Evolutionary conservation across 1,140 invertebrate species (phyloP), one percentile per base, ranked within the genome.

Genomic region (Olivierus martensii): DNA sequence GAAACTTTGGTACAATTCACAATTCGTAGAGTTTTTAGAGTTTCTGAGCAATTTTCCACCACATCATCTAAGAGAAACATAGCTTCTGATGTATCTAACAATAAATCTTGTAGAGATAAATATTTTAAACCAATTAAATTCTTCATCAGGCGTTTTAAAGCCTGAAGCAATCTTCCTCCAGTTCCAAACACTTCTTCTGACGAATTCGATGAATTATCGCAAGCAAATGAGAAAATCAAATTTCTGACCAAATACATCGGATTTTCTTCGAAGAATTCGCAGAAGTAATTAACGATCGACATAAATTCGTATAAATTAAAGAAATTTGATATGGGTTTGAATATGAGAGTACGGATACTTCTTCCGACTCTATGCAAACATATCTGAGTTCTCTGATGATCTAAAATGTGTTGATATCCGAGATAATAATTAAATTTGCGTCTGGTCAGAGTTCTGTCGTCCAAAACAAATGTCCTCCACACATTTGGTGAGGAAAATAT

Each of bases 231-330:
- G 61, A 87, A 88, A 56, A 81, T 78, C 7, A 70, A 68, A 4
- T 61, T 65, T 38, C 62, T 57, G 2, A 72, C 47, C 15, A 60
- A 49, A 2, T 61, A 56, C 61, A 72, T 62, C 1, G 64, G 65
- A 28, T 60, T 58, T 12, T 59, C 55, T 11, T 67, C 65, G 42
- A 63, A 68, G 17, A 64, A 65, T 61, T 83, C 80, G 2, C 75
- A 75, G 57, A 80, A 84, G 74, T 79, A 87, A 3, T 79, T 81
- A 41, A 83, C 64, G 72, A 86, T 78, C 36, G 81, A 83, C 78
- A 87, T 84, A 61, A 87, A 87, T 66, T 87, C 83, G 61, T 82
- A 87, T 3, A 88, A 70, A 64, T 88, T 88, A 61, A 82, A 82
- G 57, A 87, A 86, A 66, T 86, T 87, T 21, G 75, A 70, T 72